Percentiles rank a stretch among this genome's conserved stretches.
Conservation (phyloP, 2,113 vertebrate species). For the Benitochromis conjunctus region DNA sequence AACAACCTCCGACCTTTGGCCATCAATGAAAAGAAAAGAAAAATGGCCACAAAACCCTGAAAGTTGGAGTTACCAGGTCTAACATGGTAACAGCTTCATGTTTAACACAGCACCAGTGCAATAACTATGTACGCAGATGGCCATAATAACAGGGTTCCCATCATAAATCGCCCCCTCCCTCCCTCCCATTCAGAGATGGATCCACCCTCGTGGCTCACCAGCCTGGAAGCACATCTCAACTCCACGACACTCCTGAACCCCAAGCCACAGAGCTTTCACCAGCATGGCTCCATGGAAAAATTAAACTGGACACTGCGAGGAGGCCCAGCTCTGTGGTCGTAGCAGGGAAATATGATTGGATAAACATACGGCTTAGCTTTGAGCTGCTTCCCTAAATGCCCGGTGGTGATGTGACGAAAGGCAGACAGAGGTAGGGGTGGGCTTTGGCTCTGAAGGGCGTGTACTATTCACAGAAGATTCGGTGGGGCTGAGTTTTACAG, state of each 20-base stretch:
- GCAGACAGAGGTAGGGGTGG: not conserved
- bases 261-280: slow-evolving; percentile 46
- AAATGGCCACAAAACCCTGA: not conserved
- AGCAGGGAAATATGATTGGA: slow-evolving; percentile 48
- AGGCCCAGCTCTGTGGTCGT: slow-evolving; percentile 41
- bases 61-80: not conserved
- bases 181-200: not conserved
- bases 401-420: slow-evolving; percentile 28
- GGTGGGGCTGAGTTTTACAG: not conserved
- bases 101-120: slow-evolving; percentile 15
- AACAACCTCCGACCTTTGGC: not conserved
- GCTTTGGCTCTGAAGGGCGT: not conserved
- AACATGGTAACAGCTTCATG: not conserved
- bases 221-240: slow-evolving; percentile 36
- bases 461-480: not conserved
- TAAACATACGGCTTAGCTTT: slow-evolving; percentile 44
- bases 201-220: slow-evolving; percentile 24
- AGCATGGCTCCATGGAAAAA: slow-evolving; percentile 45
- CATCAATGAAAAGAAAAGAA: not conserved
- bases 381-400: slow-evolving; percentile 5
- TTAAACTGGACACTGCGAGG: slow-evolving; percentile 32
- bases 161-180: not conserved
- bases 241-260: slow-evolving; percentile 28
- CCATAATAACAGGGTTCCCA: slow-evolving; percentile 56
- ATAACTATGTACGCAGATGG: slow-evolving; percentile 46